Evolutionary conservation across 2,113 vertebrate species (phyloP), one percentile per base, ranked within the genome.

Genomic region (human): DNA sequence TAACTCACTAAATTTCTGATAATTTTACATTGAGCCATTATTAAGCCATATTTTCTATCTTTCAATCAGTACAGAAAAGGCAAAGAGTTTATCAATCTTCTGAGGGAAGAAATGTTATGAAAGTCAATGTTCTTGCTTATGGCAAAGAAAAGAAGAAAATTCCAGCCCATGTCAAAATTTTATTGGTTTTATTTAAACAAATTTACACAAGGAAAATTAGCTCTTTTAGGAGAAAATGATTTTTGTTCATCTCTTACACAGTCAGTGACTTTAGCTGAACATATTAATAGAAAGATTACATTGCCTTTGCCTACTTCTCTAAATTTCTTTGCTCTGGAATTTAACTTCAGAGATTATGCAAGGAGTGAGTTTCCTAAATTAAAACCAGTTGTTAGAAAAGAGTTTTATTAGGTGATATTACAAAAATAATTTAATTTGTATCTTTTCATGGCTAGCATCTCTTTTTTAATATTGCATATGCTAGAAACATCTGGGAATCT

Each of bases 151-250:
- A 93, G 4, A 1, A 86, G 35, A 95, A 78, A 90, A 92, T 68
- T 22, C 30, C 45, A 78, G 20, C 30, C 13, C 12, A 89, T 82
- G 45, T 45, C 57, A 93, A 80, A 89, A 73, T 93, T 80, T 79
- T 90, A 92, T 85, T 95, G 13, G 57, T 59, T 88, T 97, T 89
- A 90, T 92, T 90, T 93, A 97, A 90, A 81, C 27, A 95, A 73
- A 89, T 96, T 59, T 88, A 73, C 13, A 78, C 50, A 83, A 66
- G 61, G 43, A 68, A 94, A 96, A 94, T 95, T 94, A 96, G 55
- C 66, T 68, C 3, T 70, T 84, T 89, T 32, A 76, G 84, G 52
- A 55, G n/a, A 92, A 96, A 97, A 72, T 83, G 55, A 70, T 93
- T n/a, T 43, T 59, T 13, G 18, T 13, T 90, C 78, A 45, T 94